Evolutionary conservation across 2,113 vertebrate genomes (phyloP).

Genomic region (Brienomyrus brachyistius): DNA sequence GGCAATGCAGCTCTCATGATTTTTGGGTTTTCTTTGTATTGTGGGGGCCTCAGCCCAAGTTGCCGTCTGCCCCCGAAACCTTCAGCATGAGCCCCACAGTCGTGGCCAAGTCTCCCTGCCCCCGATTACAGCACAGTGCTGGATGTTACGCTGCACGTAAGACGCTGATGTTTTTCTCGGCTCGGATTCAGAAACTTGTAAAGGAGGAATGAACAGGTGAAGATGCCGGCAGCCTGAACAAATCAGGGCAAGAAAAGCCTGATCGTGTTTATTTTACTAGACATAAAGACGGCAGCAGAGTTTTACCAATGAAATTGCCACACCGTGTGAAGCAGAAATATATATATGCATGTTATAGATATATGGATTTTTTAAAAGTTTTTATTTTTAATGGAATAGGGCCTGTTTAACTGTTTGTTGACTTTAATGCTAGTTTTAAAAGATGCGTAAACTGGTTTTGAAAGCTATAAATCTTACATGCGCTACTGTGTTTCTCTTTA

Average conservation of each 20-base stretch:
- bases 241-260: background rate
- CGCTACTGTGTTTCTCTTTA: background rate
- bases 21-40: background rate
- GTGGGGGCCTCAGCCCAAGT: background rate
- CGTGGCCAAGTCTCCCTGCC: background rate
- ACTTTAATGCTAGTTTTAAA: background rate
- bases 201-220: background rate
- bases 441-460: background rate
- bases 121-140: background rate
- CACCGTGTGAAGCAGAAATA: background rate
- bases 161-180: background rate
- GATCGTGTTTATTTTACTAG: background rate
- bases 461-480: constrained; percentile 8
- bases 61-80: background rate
- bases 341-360: background rate
- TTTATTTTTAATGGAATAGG: background rate
- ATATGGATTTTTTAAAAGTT: background rate
- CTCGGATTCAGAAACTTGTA: background rate
- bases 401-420: background rate
- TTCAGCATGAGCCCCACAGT: background rate
- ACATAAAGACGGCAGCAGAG: too few species aligned
- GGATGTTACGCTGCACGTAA: background rate
- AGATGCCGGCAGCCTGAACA: background rate
- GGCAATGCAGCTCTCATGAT: background rate
- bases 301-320: background rate